Evolutionary conservation across 1,140 invertebrate species (phyloP), one percentile per base, ranked within the genome.

Genomic region (Lerema accius): DNA sequence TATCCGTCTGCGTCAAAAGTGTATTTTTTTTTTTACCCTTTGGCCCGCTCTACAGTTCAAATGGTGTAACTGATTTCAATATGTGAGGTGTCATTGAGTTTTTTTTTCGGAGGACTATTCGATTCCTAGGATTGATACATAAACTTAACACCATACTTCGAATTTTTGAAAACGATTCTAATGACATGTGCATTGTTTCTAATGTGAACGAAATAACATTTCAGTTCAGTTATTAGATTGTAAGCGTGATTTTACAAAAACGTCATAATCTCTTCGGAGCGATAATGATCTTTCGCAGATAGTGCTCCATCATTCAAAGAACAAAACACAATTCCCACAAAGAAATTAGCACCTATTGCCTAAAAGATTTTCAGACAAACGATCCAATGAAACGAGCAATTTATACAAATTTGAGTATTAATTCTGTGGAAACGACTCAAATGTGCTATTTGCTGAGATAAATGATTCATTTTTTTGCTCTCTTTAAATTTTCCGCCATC

Each of bases 401-500:
- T 58, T 46, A 46, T 58, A 58, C 55, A 59, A 48, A 59, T 59
- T 48, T 14, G 3, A 48, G 56, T 59, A 28, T 59, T 48, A 59
- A 45, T 59, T 59, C 43, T 17, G 32, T 39, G 35, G 32, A 32
- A 59, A 59, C 28, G 56, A 37, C n/a, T 45, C 43, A 32, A 59
- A 59, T 59, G 56, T 39, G 56, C 56, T 59, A 59, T 59, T 59
- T 59, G 43, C 28, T 9, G 55, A 48, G 55, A 62, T 73, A 66
- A 71, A 67, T 69, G 71, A 69, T 61, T 67, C 43, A 71, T 75
- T 66, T 69, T 37, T 73, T 59, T 59, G 32, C 56, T 48, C 65
- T 67, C 64, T 69, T 77, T 63, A 71, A 72, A 71, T 69, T 75
- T 75, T 65, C 69, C 72, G 49, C 58, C 59, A 59, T 23, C 53